Base-by-base conservation (phyloP, 2,113 vertebrate species). In the Salvelinus fontinalis region DNA sequence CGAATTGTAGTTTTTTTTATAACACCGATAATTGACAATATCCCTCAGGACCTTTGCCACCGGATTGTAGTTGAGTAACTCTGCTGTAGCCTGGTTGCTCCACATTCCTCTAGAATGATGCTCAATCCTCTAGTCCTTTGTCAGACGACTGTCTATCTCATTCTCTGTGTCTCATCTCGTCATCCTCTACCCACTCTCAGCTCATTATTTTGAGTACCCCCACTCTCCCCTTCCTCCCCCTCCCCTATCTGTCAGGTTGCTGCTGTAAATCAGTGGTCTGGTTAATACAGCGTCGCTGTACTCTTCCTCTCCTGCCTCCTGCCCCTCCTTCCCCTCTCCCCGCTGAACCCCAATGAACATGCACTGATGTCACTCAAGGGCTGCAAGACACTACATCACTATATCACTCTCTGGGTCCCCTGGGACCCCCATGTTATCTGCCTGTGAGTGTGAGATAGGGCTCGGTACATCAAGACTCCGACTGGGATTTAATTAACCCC, bases 201-300 rank as follows among this genome's bases (percentile, higher is more conserved):
- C 20, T 68, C 65, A 68, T 75, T 75, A 68, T 68, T 59, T 68
- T 68, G 49, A 75, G 74, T 75, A 39, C 65, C 74, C 44, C 12
- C 8, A 11, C 39, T 44, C 39, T 44, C 39, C 14, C 44, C 48
- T 20, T 44, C 26, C 14, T 20, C 48, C 65, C 18, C 13, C 8
- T 13, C 74, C 49, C 18, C 18, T 44, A 75, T 75, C 65, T 27
- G 22, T 75, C 73, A 74, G 27, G 49, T 75, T 22, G 39, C 39
- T 44, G 2, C 44, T 67, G 74, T 75, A 75, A 68, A 75, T 75
- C 74, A 68, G 65, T 22, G 24, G 27, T 31, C 59, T 64, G 24
- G 62, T 75, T 75, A 75, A 66, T 12, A n/a, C 60, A 75, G 67
- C 67, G 22, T 68, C 39, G 7, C 39, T 68, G 34, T 70, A 1